Conservation (phyloP, 1,140 invertebrate species). For the Drosophila bocki region DNA sequence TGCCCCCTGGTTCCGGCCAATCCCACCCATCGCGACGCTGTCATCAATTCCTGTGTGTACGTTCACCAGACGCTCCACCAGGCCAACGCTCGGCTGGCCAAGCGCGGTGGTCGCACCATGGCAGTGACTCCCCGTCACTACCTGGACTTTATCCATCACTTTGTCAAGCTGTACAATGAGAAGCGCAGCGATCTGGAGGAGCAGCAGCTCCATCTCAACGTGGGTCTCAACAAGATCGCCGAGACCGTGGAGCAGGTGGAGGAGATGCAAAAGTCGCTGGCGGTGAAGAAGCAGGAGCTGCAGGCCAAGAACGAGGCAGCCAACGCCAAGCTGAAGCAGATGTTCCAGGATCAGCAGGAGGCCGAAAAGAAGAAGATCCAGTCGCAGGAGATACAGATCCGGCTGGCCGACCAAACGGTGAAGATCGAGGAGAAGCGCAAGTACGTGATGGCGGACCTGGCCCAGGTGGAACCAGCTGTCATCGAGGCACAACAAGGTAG, state of each 20-base stretch:
- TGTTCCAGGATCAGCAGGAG: conserved; percentile 99
- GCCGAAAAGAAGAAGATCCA: conserved; percentile 99
- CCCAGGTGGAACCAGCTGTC: conserved; percentile 98
- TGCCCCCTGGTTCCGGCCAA: conserved; percentile 91
- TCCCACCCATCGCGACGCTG: conserved; percentile 95
- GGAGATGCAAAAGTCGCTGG: conserved; percentile 99
- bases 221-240: conserved; percentile 98
- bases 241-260: conserved; percentile 99
- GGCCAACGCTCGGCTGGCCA: conserved; percentile 95
- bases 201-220: conserved; percentile 99
- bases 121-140: conserved; percentile 99
- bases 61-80: conserved; percentile 98
- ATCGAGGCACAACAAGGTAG: conserved; percentile 98
- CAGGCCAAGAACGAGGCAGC: conserved; percentile 99
- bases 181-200: conserved; percentile 99
- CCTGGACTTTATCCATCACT: conserved; percentile 99
- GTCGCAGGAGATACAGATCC: conserved; percentile 98
- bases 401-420: conserved; percentile 95
- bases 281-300: conserved; percentile 97
- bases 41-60: conserved; percentile 99
- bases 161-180: conserved; percentile 98
- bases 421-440: conserved; percentile 96
- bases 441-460: conserved; percentile 97
- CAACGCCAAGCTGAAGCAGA: conserved; percentile 99
- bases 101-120: conserved; percentile 97